Base-by-base conservation (phyloP, 2,888 invertebrate genomes). In the Drosophila mettleri region DNA sequence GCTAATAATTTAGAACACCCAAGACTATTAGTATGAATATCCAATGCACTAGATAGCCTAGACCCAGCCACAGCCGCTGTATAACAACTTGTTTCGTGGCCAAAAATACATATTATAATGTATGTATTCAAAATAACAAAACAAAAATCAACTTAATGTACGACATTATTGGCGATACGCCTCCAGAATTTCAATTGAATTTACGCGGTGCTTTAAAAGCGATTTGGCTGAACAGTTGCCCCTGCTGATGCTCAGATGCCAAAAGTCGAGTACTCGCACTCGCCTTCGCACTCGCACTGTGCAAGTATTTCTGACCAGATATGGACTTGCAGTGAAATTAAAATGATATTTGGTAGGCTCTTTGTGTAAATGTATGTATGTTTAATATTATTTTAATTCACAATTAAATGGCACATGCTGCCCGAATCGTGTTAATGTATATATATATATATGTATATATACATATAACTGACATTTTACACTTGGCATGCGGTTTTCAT, bases 1-100 rank as follows among this genome's bases (percentile, higher is more conserved):
- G 78, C 86, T 85, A 74, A 80, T 80, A 72, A 80, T 75, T 72
- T 79, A 69, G 82, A 87, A 82, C 84, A 85, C 79, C 87, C 83
- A 87, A 71, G 63, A 71, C 76, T 78, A 87, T 83, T 59, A 78
- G 82, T 87, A 59, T 59, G 71, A 72, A 76, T 69, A 82, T 69
- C 61, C 54, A 62, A 58, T 63, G 64, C 77, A 71, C 60, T 66
- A 72, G 63, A 74, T 68, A 74, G 46, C 53, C 53, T 36, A 58
- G 34, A 18, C 46, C 54, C 46, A 46, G 38, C 14, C 36, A 62
- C 60, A 63, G 36, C 41, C 22, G 6, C 62, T 59, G 27, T 60
- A 64, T 69, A 73, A 68, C 64, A 77, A 61, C 59, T 64, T 71
- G 60, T 67, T 77, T 67, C 69, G 31, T 34, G 52, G 20, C 18